These are phyloP conservation scores for Corythoichthys haematopterus DNA, from an alignment of 2,113 vertebrate species.

Conservation along the genomic window DNA sequence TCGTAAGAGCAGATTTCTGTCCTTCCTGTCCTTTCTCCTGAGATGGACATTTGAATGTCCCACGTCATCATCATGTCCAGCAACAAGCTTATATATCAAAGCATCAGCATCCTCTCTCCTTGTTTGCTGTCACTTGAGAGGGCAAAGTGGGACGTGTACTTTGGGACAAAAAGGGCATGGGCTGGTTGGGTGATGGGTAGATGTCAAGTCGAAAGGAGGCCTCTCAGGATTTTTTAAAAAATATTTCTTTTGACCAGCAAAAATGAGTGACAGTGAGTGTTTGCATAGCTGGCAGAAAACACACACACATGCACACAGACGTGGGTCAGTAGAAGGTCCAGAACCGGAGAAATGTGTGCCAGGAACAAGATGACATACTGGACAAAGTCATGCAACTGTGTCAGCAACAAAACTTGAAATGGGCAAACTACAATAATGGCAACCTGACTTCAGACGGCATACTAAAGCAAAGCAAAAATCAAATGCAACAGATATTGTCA, in stretches of 20 bases:
- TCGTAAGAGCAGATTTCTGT: background rate
- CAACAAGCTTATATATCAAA: background rate
- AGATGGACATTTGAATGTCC: background rate
- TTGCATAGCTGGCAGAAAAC: conserved; percentile 41
- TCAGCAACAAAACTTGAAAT: conserved; percentile 18
- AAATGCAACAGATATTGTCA: too few species aligned
- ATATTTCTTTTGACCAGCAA: conserved; percentile 15
- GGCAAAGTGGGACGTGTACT: conserved; percentile 1
- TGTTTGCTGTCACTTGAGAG: conserved; percentile 31
- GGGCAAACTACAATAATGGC: background rate
- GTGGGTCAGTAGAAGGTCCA: conserved; percentile 39
- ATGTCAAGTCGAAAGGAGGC: conserved; percentile 31
- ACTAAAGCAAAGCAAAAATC: too few species aligned
- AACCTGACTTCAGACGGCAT: too few species aligned
- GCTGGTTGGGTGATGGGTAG: conserved; percentile 37
- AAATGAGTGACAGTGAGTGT: conserved; percentile 57
- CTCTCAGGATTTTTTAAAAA: conserved; percentile 25
- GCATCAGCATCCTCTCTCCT: conserved; percentile 3
- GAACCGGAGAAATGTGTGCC: conserved; percentile 2
- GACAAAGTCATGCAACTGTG: conserved; percentile 53
- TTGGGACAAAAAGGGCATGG: background rate
- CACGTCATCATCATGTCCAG: background rate
- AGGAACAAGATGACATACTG: conserved; percentile 16
- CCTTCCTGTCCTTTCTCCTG: background rate
- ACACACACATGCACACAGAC: background rate